phyloP scores from a whole-genome alignment of 2,797 vertebrate genomes.

The Mycteria americana region DNA sequence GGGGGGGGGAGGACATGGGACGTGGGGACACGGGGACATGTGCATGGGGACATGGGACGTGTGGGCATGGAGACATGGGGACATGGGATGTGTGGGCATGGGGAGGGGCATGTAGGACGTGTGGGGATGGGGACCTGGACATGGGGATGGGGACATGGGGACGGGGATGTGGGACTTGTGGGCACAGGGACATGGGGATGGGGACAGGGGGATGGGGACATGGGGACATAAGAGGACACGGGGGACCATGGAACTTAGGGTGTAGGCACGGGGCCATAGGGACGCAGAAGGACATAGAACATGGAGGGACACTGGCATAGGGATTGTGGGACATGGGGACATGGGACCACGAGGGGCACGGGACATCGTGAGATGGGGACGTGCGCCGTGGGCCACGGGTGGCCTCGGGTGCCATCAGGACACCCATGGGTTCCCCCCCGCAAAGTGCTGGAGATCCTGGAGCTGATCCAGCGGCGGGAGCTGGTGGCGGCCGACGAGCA shows the following conservation, averaged over 20 bases:
- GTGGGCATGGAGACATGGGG: neutral
- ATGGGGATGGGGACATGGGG: neutral
- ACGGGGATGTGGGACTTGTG: neutral
- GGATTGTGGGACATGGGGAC: too few relatives aligned
- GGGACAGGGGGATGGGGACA: too few relatives aligned
- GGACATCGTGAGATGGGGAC: neutral
- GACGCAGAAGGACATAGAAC: neutral
- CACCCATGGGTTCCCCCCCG: neutral
- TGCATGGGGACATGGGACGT: neutral
- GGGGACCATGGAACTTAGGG: neutral
- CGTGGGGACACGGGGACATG: neutral
- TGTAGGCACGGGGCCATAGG: too few relatives aligned
- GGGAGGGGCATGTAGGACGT: neutral
- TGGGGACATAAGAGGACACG: too few relatives aligned
- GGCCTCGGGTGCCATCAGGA: neutral
- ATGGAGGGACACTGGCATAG: too few relatives aligned
- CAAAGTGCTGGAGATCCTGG: constrained; percentile 87
- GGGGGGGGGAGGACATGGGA: neutral
- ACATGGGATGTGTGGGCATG: neutral
- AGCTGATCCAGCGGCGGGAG: constrained; percentile 86
- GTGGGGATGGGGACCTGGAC: neutral
- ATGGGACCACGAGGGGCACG: too few relatives aligned
- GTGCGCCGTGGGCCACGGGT: accelerated
- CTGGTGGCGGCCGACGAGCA: constrained; percentile 85
- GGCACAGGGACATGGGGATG: too few relatives aligned